Evolutionary conservation across 2,888 invertebrate species (phyloP).

Genomic region (Agrochola lota): DNA sequence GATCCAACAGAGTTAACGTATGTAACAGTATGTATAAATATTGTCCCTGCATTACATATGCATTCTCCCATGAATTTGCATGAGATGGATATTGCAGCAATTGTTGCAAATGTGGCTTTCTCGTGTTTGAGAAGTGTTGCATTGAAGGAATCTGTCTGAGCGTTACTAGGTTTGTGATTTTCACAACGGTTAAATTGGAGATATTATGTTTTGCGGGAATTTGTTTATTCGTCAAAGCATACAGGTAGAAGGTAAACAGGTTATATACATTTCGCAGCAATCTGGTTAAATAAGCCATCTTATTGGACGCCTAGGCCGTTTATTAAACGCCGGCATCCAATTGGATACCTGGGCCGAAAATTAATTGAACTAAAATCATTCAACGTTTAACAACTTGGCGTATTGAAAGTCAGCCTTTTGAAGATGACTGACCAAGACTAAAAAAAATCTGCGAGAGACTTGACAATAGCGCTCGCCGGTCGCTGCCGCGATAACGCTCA

Average conservation of each 20-base stretch:
- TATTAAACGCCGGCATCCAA: no score
- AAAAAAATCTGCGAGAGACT: no score
- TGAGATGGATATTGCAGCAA: slow-evolving; percentile 60
- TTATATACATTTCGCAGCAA: background rate
- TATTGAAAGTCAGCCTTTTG: no score
- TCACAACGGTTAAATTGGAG: background rate
- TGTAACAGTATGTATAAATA: slow-evolving; percentile 63
- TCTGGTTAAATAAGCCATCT: no score
- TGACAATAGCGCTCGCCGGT: no score
- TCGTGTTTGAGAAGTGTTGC: slow-evolving; percentile 28
- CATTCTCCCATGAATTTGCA: slow-evolving; percentile 67
- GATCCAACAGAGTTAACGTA: slow-evolving; percentile 60
- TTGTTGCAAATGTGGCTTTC: slow-evolving; percentile 57
- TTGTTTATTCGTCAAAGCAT: background rate
- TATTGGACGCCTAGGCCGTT: no score
- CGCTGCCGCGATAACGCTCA: no score
- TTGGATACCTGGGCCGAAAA: no score
- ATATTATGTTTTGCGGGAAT: background rate
- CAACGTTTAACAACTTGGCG: no score
- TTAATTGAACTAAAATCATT: no score
- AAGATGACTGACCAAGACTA: no score
- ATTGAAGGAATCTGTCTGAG: slow-evolving; percentile 13
- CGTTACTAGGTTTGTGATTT: slow-evolving; percentile 3
- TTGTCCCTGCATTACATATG: slow-evolving; percentile 67
- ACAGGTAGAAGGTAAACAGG: background rate